A percentile compares a stretch with the other conserved stretches of the same genome.
These are phyloP conservation scores for Schizotus pectinicornis DNA, from an alignment of 2,888 invertebrate genomes.

Conservation along the genomic window DNA sequence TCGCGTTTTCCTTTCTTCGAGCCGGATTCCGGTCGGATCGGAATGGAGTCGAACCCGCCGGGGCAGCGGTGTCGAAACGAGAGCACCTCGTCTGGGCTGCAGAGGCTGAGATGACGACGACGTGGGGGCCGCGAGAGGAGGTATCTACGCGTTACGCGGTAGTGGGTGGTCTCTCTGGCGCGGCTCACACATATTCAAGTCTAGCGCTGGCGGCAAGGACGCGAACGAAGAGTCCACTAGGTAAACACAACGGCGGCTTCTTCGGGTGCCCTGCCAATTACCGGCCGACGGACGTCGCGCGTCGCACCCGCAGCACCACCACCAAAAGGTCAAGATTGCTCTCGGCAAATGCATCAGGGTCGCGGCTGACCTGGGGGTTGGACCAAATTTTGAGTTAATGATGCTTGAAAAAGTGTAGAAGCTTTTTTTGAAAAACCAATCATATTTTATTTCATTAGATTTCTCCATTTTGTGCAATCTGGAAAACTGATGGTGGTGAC, in stretches of 20 bases:
- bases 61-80: neutral
- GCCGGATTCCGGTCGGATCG: neutral
- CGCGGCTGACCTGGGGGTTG: no score
- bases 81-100: conserved; percentile 1
- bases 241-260: conserved; percentile 12
- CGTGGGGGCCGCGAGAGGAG: conserved; percentile 6
- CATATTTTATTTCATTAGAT: no score
- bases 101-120: conserved; percentile 5
- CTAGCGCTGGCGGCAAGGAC: conserved; percentile 22
- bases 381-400: no score
- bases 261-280: conserved; percentile 7
- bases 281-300: neutral
- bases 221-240: conserved; percentile 15
- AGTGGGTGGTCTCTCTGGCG: conserved; percentile 25
- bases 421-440: no score
- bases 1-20: neutral
- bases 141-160: conserved; percentile 19
- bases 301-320: no score
- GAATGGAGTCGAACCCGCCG: conserved; percentile 1
- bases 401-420: no score
- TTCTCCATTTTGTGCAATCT: no score
- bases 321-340: no score
- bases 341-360: no score
- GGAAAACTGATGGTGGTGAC: no score
- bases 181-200: neutral